These are phyloP conservation scores for Brachionus plicatilis DNA, from an alignment of 1,140 invertebrate species.

Conservation along the genomic window DNA sequence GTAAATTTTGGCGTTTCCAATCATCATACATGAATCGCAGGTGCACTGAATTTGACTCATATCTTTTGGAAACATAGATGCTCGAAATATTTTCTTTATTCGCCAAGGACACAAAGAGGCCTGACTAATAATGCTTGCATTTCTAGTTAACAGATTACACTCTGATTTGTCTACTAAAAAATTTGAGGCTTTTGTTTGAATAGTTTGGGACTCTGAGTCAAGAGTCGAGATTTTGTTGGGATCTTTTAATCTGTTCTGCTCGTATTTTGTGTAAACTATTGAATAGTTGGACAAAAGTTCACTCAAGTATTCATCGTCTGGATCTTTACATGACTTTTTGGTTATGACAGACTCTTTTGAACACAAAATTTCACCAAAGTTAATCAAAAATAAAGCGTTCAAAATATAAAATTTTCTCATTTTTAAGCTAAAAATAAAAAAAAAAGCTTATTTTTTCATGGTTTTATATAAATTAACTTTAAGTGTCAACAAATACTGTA, in stretches of 20 bases:
- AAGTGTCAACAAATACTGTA: neutral
- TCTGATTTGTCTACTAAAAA: neutral
- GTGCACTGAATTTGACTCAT: constrained; percentile 8
- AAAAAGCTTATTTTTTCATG: neutral
- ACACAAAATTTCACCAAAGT: neutral
- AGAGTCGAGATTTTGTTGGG: neutral
- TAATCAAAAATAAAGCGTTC: neutral
- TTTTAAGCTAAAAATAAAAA: neutral
- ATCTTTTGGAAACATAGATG: neutral
- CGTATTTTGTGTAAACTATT: neutral
- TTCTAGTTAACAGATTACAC: neutral
- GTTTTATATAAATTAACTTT: neutral
- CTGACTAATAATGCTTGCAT: neutral
- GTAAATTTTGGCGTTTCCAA: neutral
- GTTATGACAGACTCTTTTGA: neutral
- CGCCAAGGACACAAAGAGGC: neutral
- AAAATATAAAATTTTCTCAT: neutral
- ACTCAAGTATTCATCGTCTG: neutral
- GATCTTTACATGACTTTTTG: neutral
- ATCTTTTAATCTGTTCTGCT: neutral
- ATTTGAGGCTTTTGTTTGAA: neutral
- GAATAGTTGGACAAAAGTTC: neutral
- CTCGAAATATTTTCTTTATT: neutral
- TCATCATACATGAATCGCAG: neutral
- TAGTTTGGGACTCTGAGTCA: neutral